Conservation (phyloP, 2,888 invertebrate genomes). For the Spilarctia lutea region DNA sequence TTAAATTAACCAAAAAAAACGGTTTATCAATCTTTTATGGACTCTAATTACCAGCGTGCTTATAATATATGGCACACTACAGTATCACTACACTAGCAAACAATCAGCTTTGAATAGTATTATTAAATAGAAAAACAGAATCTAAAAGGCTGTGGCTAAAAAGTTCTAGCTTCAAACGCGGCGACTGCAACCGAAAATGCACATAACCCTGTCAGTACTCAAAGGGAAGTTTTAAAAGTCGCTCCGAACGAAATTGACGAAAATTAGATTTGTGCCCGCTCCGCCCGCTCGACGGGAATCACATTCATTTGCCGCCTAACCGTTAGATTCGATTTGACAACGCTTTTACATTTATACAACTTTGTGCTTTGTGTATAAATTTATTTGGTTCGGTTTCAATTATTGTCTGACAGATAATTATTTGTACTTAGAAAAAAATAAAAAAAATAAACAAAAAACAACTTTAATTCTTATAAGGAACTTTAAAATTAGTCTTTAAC, state of each 20-base stretch:
- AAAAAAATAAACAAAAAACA: too few relatives aligned
- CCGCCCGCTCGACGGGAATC: conserved; percentile 31
- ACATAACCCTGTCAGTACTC: conserved; percentile 25
- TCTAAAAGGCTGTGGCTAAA: neutral
- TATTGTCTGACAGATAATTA: neutral
- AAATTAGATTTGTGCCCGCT: conserved; percentile 42
- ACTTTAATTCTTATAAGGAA: too few relatives aligned
- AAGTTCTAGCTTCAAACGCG: neutral
- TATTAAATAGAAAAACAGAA: neutral
- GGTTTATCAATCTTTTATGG: too few relatives aligned
- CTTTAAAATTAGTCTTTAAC: too few relatives aligned
- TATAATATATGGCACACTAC: neutral
- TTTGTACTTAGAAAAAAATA: neutral
- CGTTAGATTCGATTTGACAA: conserved; percentile 44
- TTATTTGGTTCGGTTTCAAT: conserved; percentile 17
- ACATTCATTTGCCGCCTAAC: conserved; percentile 43
- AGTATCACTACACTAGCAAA: neutral
- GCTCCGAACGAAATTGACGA: conserved; percentile 30
- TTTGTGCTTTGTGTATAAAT: conserved; percentile 30
- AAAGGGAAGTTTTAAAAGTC: conserved; percentile 45
- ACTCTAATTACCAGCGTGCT: too few relatives aligned
- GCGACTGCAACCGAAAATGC: neutral
- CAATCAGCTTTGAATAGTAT: neutral
- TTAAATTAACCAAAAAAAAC: neutral
- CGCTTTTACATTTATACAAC: conserved; percentile 39